Percentiles rank a stretch among this genome's conserved stretches.
Conservation (phyloP, 2,797 vertebrate species). For the Halcyon smyrnensis region DNA sequence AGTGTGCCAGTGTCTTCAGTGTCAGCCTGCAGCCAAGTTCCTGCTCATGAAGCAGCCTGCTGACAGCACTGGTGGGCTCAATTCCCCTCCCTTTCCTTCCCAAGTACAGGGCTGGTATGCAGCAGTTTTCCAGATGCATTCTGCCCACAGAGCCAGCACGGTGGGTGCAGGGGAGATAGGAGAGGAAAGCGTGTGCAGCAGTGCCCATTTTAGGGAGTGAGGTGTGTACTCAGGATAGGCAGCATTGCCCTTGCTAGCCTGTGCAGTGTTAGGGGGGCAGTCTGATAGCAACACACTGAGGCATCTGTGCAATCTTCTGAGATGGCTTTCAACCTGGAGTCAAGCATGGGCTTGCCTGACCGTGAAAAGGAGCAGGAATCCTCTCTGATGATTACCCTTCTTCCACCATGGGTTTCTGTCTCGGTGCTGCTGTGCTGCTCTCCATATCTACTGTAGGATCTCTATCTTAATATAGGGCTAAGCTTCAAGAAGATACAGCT, state of each 20-base stretch:
- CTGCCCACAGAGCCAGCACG: not conserved
- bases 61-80: not conserved
- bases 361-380: not conserved
- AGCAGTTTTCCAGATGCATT: rapidly evolving
- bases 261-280: rapidly evolving
- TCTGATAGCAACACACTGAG: not conserved
- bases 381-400: not conserved
- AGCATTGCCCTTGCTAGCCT: not conserved
- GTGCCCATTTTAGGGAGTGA: not conserved
- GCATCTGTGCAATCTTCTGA: not conserved
- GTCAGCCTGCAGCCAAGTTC: not conserved
- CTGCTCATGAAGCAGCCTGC: not conserved
- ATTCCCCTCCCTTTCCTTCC: not conserved
- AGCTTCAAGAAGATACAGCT: not conserved
- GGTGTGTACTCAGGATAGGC: not conserved
- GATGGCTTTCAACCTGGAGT: not conserved
- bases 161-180: not conserved
- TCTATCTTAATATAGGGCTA: not conserved
- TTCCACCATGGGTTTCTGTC: not conserved
- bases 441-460: rapidly evolving
- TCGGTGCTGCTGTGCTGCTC: not conserved
- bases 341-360: not conserved
- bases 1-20: not conserved
- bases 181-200: no score
- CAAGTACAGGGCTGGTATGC: rapidly evolving